Conservation (phyloP, 2,113 vertebrate genomes). For the Lepus timidus region DNA sequence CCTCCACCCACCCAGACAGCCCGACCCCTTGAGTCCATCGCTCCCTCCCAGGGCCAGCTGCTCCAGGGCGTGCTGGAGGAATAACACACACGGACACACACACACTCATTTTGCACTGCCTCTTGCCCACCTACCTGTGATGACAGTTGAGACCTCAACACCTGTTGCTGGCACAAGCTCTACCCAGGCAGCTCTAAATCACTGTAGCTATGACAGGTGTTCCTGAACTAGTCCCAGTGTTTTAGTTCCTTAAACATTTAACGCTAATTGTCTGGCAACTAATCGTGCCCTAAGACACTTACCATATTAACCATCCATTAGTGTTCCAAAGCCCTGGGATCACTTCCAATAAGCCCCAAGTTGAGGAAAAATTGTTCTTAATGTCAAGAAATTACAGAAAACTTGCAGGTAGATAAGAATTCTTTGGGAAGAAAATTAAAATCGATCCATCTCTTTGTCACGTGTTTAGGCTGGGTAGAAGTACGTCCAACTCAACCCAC, state of each 20-base stretch:
- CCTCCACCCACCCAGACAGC: constrained; percentile 59
- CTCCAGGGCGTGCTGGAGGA: constrained; percentile 14
- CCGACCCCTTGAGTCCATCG: constrained; percentile 70
- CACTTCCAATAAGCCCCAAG: neutral
- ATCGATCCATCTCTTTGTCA: neutral
- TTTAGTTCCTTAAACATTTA: constrained; percentile 49
- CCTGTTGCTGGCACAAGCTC: constrained; percentile 66
- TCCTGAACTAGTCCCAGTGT: constrained; percentile 21
- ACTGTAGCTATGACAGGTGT: constrained; percentile 21
- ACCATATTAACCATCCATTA: neutral
- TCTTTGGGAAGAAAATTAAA: neutral
- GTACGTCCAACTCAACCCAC: neutral
- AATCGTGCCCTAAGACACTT: neutral
- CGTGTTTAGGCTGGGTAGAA: neutral
- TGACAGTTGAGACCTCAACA: constrained; percentile 40
- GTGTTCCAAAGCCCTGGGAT: neutral
- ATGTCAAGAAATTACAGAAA: constrained; percentile 45
- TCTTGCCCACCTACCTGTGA: constrained; percentile 54
- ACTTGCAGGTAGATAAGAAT: neutral
- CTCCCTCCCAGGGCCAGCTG: constrained; percentile 58
- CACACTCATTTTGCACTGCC: neutral
- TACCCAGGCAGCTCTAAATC: constrained; percentile 51
- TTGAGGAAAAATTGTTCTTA: neutral
- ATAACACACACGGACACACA: neutral
- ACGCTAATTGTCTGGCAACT: constrained; percentile 43